These are phyloP conservation scores for Rhynchomys soricoides DNA, from an alignment of 2,113 vertebrate genomes.

Conservation along the genomic window DNA sequence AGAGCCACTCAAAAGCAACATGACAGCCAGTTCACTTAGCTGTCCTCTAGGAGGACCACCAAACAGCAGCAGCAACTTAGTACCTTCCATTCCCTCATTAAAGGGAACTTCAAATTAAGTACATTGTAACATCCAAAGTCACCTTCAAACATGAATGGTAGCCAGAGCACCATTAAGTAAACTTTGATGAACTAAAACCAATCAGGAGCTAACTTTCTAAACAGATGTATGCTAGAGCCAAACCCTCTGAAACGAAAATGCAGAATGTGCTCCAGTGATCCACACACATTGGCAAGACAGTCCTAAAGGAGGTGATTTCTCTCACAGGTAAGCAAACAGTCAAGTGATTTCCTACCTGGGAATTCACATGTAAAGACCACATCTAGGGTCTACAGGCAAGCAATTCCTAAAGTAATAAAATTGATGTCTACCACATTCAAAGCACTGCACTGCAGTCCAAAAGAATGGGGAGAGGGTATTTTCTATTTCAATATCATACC, in stretches of 20 bases:
- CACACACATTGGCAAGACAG: not conserved
- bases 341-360: constrained; percentile 53
- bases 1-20: not conserved
- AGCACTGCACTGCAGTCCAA: constrained; percentile 33
- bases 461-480: not conserved
- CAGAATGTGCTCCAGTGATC: not conserved
- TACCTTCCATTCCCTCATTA: not conserved
- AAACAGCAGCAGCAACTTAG: not conserved
- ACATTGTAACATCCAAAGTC: not conserved
- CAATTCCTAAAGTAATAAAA: not conserved
- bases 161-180: not conserved
- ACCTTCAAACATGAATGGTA: not conserved
- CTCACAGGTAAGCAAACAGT: constrained; percentile 18
- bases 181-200: constrained; percentile 13
- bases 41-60: not conserved
- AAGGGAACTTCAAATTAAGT: not conserved
- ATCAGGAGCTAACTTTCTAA: constrained; percentile 21
- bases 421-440: constrained; percentile 41
- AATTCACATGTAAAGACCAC: constrained; percentile 30
- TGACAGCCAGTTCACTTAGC: not conserved
- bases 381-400: constrained; percentile 69
- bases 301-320: constrained; percentile 38
- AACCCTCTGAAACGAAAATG: not conserved
- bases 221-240: not conserved
- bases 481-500: not conserved